These are phyloP conservation scores for Chironomus riparius DNA, from an alignment of 2,888 invertebrate genomes.

Conservation along the genomic window DNA sequence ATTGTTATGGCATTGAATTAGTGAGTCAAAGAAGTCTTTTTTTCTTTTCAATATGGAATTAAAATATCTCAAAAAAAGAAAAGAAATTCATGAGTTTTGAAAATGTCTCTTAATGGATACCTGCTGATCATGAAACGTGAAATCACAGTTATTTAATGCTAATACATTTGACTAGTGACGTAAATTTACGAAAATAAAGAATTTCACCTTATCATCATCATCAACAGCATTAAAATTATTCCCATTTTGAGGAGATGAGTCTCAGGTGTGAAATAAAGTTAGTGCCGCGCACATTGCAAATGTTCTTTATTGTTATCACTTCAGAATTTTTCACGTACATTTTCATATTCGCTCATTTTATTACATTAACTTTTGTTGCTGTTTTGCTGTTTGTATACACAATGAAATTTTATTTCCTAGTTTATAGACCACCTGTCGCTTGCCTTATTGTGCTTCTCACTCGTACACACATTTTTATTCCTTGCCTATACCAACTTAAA, in stretches of 20 bases:
- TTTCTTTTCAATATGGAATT: not conserved
- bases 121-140: conserved; percentile 5
- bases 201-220: not conserved
- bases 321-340: not conserved
- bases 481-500: not conserved
- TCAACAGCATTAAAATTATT: not conserved
- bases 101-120: conserved; percentile 3
- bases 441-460: not conserved
- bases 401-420: conserved; percentile 23
- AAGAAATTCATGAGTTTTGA: not conserved
- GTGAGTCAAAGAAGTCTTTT: not conserved
- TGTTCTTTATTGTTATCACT: not conserved
- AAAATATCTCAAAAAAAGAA: not conserved
- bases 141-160: conserved; percentile 1
- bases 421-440: conserved; percentile 28
- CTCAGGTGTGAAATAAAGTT: conserved; percentile 17
- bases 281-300: not conserved
- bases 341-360: not conserved
- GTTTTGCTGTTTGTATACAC: not conserved
- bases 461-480: not conserved
- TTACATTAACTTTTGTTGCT: too few relatives aligned
- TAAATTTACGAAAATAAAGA: not conserved
- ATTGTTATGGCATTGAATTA: conserved; percentile 9
- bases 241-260: not conserved
- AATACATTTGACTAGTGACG: not conserved